These are phyloP conservation scores for Musca vetustissima DNA, from an alignment of 1,140 invertebrate genomes.

Conservation along the genomic window DNA sequence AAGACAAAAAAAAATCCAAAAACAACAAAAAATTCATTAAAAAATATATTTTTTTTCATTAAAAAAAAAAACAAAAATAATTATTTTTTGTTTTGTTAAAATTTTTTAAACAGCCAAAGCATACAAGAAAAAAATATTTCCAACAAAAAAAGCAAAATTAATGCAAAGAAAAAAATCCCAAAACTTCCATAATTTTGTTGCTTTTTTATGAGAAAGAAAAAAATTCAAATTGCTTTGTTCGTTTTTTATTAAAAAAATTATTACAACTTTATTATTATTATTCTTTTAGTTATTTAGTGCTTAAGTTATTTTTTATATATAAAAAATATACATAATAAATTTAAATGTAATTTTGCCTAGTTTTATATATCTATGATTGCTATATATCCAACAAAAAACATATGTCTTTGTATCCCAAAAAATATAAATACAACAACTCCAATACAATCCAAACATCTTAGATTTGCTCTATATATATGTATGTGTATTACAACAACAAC, in stretches of 20 bases:
- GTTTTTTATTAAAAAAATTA: conserved; percentile 5
- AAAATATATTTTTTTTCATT: conserved; percentile 7
- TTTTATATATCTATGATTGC: no score
- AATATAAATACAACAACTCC: no score
- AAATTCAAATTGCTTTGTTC: conserved; percentile 7
- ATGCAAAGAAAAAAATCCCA: not conserved
- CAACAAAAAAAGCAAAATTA: conserved; percentile 4
- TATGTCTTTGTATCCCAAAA: no score
- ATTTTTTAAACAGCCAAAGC: conserved; percentile 17
- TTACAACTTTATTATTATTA: conserved; percentile 28
- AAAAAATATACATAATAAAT: no score
- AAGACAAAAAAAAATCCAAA: conserved; percentile 25
- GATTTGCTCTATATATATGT: conserved; percentile 11
- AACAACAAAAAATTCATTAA: not conserved
- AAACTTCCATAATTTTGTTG: conserved; percentile 16
- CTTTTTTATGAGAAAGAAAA: not conserved
- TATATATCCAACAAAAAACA: no score
- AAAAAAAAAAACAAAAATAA: not conserved
- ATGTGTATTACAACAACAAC: not conserved
- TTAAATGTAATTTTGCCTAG: no score
- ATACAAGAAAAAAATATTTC: conserved; percentile 6
- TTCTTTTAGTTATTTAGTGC: conserved; percentile 30
- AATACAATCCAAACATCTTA: conserved; percentile 1
- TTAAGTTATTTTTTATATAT: conserved; percentile 1
- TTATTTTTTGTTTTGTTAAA: not conserved